A percentile compares a stretch with the other conserved stretches of the same genome.
Evolutionary conservation across 2,113 vertebrate genomes (phyloP).

Genomic region (Atlantisia rogersi): DNA sequence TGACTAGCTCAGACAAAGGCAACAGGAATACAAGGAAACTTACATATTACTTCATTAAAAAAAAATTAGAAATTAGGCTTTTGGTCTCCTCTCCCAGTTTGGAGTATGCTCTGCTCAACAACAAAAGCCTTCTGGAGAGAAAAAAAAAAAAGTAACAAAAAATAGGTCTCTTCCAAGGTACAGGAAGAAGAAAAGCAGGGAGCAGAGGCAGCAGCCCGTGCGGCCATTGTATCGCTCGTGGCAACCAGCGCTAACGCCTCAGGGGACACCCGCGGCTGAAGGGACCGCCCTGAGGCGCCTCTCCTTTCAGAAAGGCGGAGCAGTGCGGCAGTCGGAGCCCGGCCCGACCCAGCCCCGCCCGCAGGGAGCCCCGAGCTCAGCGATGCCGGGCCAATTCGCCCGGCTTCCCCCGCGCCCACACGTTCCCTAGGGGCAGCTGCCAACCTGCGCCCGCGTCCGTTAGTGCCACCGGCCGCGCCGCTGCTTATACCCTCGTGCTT

Average conservation of each 20-base stretch:
- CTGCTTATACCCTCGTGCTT: neutral
- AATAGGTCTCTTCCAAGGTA: neutral
- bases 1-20: neutral
- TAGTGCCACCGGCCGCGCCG: neutral
- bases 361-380: too few relatives aligned
- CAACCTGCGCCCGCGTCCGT: neutral
- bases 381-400: too few relatives aligned
- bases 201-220: neutral
- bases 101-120: neutral
- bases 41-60: neutral
- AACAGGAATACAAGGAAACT: neutral
- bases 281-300: neutral
- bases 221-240: rapidly evolving
- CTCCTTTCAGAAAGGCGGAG: neutral
- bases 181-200: neutral
- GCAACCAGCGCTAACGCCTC: neutral
- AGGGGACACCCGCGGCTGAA: neutral
- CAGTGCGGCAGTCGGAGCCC: neutral
- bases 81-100: neutral
- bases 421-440: neutral
- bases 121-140: neutral
- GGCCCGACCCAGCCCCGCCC: rapidly evolving
- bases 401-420: neutral
- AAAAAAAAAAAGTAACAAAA: too few relatives aligned
- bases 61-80: too few relatives aligned